phyloP scores from a whole-genome alignment of 2,888 invertebrate genomes.

The Scaptomyza caliginosa region DNA sequence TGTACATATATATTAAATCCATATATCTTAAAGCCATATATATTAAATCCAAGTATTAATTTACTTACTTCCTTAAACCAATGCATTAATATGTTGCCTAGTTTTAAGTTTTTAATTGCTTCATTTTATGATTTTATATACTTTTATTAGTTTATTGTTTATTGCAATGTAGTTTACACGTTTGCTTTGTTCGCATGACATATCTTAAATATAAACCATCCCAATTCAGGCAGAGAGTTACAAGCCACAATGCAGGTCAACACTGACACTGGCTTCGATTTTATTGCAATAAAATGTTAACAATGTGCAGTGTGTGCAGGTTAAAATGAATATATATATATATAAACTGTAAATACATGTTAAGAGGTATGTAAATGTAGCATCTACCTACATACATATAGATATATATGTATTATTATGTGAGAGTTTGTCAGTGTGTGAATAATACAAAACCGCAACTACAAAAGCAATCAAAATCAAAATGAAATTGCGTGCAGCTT shows the following conservation, averaged over 20 bases:
- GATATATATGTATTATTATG: conserved; percentile 9
- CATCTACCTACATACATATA: not conserved
- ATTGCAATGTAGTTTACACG: no score
- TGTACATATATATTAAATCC: no score
- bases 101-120: not conserved
- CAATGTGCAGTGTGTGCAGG: conserved; percentile 14
- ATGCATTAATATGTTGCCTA: no score
- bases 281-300: conserved; percentile 32
- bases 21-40: no score
- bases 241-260: conserved; percentile 1
- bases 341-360: not conserved
- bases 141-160: not conserved
- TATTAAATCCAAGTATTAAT: no score
- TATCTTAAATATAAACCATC: not conserved
- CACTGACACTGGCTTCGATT: not conserved
- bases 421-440: conserved; percentile 9
- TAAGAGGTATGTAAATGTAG: not conserved
- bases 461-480: conserved; percentile 57
- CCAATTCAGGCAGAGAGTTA: not conserved
- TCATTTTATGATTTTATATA: not conserved
- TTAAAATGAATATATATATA: not conserved
- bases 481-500: conserved; percentile 73
- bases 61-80: no score
- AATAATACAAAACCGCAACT: conserved; percentile 35
- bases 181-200: not conserved